Evolutionary conservation across 2,888 invertebrate species (phyloP), one percentile per base, ranked within the genome.

Genomic region (Candidula unifasciata): DNA sequence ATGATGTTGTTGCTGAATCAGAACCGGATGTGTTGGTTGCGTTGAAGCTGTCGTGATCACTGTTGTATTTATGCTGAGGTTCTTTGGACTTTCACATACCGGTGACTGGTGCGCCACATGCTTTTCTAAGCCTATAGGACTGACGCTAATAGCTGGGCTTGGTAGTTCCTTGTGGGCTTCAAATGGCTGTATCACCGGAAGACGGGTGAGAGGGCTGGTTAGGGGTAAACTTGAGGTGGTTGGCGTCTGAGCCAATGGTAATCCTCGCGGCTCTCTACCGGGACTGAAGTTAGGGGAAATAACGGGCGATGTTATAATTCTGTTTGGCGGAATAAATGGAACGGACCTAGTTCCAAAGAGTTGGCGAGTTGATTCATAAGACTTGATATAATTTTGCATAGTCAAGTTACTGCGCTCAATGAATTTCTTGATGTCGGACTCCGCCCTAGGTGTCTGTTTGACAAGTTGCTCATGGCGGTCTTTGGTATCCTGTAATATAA

Each of bases 171-270:
- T 88, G 54, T 97, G 96, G 35, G 84, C 98, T 93, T 98, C 98
- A 93, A 97, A 97, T 0, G 98, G 98, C 92, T 98, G 98, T 98
- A 98, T 98, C 91, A 96, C 98, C 94, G 98, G 97, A 77, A 98
- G 95, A 90, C 97, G 96, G 93, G 96, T 97, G 35, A 83, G 77
- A 21, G 87, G 80, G 1, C 85, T 85, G 68, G 80, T 35, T 60
- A 85, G 76, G 2, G 86, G 84, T 21, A 84, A 83, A 73, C 84
- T 82, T 13, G 87, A 82, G 33, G 80, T 86, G 60, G 85, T 80
- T 8, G 84, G 79, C 37, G 84, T 85, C 35, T 85, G 85, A 35
- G 87, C 77, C 27, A 84, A 77, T 24, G 81, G 30, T 3, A 77
- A 13, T 37, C 68, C 78, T 16, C 81, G 27, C 21, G 69, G 30